Percentiles rank a stretch among this genome's conserved stretches.
phyloP scores from a whole-genome alignment of 2,113 vertebrate genomes.

The Malurus melanocephalus region DNA sequence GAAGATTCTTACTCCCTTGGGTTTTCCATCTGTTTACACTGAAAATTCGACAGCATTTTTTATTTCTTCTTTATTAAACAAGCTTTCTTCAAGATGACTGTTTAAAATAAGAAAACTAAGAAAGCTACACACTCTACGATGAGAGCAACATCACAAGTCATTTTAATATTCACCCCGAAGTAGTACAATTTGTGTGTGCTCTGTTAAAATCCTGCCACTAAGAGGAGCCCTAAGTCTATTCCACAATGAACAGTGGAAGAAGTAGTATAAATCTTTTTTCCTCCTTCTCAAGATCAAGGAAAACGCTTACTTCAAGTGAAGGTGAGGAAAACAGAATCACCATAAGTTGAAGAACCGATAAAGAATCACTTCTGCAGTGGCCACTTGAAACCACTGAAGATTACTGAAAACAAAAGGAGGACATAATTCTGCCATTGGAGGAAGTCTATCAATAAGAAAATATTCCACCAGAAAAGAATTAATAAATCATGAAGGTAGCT shows the following conservation, averaged over 20 bases:
- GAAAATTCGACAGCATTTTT: background rate
- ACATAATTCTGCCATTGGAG: background rate
- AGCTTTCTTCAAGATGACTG: background rate
- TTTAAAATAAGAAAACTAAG: background rate
- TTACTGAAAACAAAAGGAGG: background rate
- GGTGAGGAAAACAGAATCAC: background rate
- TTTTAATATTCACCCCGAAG: background rate
- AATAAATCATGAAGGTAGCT: background rate
- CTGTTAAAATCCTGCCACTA: conserved; percentile 23
- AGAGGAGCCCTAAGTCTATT: conserved; percentile 22
- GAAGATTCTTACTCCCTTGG: background rate
- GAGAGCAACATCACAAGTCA: background rate
- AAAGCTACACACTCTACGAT: background rate
- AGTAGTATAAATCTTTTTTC: background rate
- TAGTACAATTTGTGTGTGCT: background rate
- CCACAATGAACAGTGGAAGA: background rate
- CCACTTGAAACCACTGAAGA: background rate
- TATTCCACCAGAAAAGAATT: background rate
- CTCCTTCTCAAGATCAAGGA: background rate
- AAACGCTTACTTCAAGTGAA: background rate
- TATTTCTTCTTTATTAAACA: background rate
- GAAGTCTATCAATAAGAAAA: background rate
- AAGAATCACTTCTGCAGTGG: background rate
- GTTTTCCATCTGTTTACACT: background rate
- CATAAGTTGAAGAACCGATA: background rate